A percentile compares a stretch with the other conserved stretches of the same genome.
These are phyloP conservation scores for Hemaris fuciformis DNA, from an alignment of 2,888 invertebrate species.

Conservation along the genomic window DNA sequence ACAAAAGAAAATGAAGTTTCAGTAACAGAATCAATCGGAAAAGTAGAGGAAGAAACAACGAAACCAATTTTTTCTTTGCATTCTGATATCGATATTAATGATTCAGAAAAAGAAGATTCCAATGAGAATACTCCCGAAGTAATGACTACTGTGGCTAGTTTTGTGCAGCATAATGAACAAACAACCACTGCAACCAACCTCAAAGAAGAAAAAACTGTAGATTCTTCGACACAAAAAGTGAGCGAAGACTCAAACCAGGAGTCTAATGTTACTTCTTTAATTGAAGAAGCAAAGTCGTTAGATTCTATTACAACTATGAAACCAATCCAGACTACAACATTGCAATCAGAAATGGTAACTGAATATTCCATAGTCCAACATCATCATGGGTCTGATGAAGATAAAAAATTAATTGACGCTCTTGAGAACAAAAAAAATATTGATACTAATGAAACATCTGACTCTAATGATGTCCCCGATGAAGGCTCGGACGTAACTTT, in stretches of 20 bases:
- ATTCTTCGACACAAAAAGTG: constrained; percentile 17
- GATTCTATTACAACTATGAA: constrained; percentile 16
- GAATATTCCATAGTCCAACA: constrained; percentile 44
- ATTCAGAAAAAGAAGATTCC: neutral
- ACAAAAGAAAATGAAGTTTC: constrained; percentile 28
- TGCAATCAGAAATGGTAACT: constrained; percentile 28
- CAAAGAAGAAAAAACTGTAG: neutral
- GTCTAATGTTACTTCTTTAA: constrained; percentile 29
- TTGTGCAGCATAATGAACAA: neutral
- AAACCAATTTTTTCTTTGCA: neutral
- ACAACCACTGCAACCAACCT: neutral
- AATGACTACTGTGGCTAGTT: neutral
- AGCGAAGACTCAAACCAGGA: constrained; percentile 16
- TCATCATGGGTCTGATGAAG: constrained; percentile 34
- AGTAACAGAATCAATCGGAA: constrained; percentile 11
- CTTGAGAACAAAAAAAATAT: constrained; percentile 36
- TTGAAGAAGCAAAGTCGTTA: constrained; percentile 29
- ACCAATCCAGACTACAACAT: constrained; percentile 26
- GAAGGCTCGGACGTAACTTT: constrained; percentile 60
- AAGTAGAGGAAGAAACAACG: constrained; percentile 24
- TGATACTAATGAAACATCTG: constrained; percentile 28
- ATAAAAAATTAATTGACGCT: constrained; percentile 44
- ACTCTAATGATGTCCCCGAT: constrained; percentile 30
- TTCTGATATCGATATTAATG: neutral
- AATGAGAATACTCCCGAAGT: constrained; percentile 13